These are phyloP conservation scores for Meteorus sp. DNA, from an alignment of 1,140 invertebrate genomes.

Conservation along the genomic window DNA sequence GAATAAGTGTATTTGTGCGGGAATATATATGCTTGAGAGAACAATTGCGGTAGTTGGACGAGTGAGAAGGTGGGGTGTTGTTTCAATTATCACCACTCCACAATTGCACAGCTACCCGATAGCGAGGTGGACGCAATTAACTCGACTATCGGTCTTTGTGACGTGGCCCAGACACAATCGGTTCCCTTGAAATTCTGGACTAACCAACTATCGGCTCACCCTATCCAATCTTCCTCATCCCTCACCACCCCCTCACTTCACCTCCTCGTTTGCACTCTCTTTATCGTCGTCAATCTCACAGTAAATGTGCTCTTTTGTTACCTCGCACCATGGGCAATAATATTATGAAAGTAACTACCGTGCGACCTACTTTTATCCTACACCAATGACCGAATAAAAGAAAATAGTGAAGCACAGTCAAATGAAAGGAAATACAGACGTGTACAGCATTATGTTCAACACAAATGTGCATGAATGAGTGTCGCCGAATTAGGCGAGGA, in stretches of 20 bases:
- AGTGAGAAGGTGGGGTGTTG: constrained; percentile 3
- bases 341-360: constrained; percentile 19
- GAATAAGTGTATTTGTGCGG: too few species aligned
- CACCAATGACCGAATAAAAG: constrained; percentile 18
- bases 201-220: constrained; percentile 21
- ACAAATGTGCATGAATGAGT: too few species aligned
- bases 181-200: constrained; percentile 34
- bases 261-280: not conserved
- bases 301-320: not conserved
- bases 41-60: not conserved
- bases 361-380: constrained; percentile 21
- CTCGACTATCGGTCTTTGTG: constrained; percentile 36
- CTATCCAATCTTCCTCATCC: too few species aligned
- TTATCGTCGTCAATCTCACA: not conserved
- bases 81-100: too few species aligned
- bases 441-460: too few species aligned
- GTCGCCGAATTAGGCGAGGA: not conserved
- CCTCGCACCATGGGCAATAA: constrained; percentile 2
- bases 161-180: constrained; percentile 32
- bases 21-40: not conserved
- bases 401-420: constrained; percentile 6
- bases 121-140: constrained; percentile 40
- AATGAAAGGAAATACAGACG: constrained; percentile 6
- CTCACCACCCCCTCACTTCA: too few species aligned
- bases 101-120: constrained; percentile 29